Base-by-base conservation (phyloP, 1,140 invertebrate genomes). In the Agraylea sexmaculata region DNA sequence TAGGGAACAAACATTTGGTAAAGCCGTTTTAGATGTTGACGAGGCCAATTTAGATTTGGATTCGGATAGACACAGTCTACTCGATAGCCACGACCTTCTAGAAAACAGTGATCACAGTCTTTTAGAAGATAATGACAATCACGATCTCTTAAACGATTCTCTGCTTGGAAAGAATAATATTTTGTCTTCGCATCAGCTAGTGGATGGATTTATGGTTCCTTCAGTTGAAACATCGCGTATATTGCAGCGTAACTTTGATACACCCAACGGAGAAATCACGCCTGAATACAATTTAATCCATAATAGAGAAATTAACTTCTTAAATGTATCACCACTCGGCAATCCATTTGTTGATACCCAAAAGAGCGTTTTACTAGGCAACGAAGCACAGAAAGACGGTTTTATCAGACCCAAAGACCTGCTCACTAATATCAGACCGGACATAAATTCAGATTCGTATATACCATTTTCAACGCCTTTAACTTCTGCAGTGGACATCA, bases 81-180 rank as follows among this genome's bases (percentile, higher is more conserved):
- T 68, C 42, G 64, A 66, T 35, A 60, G 58, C 38, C 62, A 65
- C 40, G 60, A 65, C 43, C 46, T 66, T 36, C 50, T 66, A 50
- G 59, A 67, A 20, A 64, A 56, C 47, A 64, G 60, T 29, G 60
- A 66, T 39, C 63, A 65, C 54, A 62, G 59, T 37, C 42, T 66
- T 7, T 38, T 68, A 21, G 63, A 66, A 20, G 47, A 49, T 29
- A 58, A 67, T 38, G 57, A 58, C 42, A 57, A 58, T 44, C 64
- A 65, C 37, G 60, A 57, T 35, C 49, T 68, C 3, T 43, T 66
- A 4, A 59, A 58, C 33, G 62, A 64, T 40, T 53, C 55, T 0
- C 59, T 56, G 25, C 55, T 53, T 22, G 57, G 63, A 46, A 53
- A 58, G 4, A 43, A 63, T 37, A 57, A 60, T 56, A 59, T 64